A percentile compares a stretch with the other conserved stretches of the same genome.
phyloP scores from a whole-genome alignment of 2,888 invertebrate genomes.

The Heliconius erato region DNA sequence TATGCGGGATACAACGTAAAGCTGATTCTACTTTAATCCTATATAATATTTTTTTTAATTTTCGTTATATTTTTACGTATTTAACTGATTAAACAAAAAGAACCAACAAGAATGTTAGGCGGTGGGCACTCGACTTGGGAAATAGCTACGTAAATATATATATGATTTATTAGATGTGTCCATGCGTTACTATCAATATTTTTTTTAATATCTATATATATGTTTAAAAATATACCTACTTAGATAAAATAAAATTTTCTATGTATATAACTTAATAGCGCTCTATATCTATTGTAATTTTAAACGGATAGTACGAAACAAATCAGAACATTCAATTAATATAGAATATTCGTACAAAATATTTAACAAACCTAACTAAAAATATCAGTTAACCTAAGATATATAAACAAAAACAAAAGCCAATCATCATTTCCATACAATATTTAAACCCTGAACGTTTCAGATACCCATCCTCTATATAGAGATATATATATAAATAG shows the following conservation, averaged over 20 bases:
- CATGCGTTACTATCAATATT: too few relatives aligned
- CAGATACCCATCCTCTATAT: background rate
- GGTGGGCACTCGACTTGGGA: too few relatives aligned
- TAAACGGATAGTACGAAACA: background rate
- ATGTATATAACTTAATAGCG: background rate
- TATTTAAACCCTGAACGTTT: constrained; percentile 19
- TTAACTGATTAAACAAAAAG: too few relatives aligned
- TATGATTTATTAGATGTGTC: background rate
- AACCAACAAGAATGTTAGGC: too few relatives aligned
- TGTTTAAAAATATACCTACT: too few relatives aligned
- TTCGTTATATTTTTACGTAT: too few relatives aligned
- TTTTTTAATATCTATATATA: too few relatives aligned
- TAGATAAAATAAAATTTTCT: background rate
- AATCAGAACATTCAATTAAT: background rate
- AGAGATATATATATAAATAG: constrained; percentile 22
- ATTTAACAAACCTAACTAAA: background rate
- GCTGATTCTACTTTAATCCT: background rate
- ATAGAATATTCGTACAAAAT: background rate
- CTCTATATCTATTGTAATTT: background rate
- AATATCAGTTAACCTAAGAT: background rate
- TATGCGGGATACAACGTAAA: background rate
- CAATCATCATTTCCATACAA: background rate
- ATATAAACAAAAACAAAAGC: background rate
- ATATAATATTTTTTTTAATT: too few relatives aligned
- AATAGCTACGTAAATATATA: too few relatives aligned